phyloP scores from a whole-genome alignment of 1,140 invertebrate species.

The Papilio polytes region DNA sequence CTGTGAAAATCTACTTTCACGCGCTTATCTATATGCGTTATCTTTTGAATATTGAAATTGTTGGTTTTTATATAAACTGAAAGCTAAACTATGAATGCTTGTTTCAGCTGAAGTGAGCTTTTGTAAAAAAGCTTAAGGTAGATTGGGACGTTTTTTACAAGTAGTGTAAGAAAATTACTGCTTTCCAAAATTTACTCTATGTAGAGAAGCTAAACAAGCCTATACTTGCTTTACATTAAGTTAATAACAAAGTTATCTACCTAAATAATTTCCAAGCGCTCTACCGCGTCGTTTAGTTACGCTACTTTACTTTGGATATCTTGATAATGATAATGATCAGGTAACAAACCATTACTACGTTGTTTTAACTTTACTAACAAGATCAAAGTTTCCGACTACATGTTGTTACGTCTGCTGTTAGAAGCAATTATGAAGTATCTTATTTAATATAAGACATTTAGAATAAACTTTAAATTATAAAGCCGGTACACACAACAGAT shows the following conservation, averaged over 20 bases:
- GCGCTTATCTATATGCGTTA: neutral
- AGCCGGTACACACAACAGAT: too few relatives aligned
- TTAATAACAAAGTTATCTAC: neutral
- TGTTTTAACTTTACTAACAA: constrained; percentile 14
- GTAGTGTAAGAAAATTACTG: too few relatives aligned
- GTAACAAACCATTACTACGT: neutral
- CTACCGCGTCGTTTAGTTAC: neutral
- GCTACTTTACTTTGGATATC: neutral
- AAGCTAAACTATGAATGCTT: neutral
- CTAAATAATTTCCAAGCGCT: neutral
- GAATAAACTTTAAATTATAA: too few relatives aligned
- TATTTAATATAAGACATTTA: neutral
- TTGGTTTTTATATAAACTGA: neutral
- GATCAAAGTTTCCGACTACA: neutral
- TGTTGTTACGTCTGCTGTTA: neutral
- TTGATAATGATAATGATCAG: constrained; percentile 1
- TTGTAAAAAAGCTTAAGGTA: neutral
- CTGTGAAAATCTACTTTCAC: constrained; percentile 16
- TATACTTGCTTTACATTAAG: neutral
- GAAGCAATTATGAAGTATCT: neutral
- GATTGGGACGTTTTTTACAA: neutral
- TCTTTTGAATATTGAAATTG: constrained; percentile 1
- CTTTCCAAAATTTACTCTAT: too few relatives aligned
- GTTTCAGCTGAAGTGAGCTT: neutral
- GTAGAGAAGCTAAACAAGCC: too few relatives aligned